These are phyloP conservation scores for Conus ventricosus DNA, from an alignment of 1,140 invertebrate genomes.

Conservation along the genomic window DNA sequence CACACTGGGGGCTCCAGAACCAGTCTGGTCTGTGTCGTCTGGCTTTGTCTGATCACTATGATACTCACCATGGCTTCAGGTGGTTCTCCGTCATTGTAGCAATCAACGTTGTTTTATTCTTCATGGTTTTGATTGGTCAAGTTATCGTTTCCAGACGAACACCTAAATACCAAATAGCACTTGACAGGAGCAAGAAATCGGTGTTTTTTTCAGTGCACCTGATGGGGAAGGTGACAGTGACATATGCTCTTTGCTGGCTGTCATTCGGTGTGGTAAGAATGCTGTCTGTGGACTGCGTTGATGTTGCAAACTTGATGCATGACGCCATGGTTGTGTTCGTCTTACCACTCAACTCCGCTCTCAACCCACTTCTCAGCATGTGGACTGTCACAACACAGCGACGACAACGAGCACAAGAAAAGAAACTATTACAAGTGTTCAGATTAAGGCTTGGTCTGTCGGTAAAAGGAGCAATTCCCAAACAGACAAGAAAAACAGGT, in stretches of 20 bases:
- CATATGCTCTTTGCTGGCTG: neutral
- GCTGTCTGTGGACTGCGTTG: neutral
- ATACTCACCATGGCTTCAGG: neutral
- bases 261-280: neutral
- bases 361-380: neutral
- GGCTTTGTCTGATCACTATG: neutral
- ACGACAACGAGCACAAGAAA: neutral
- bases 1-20: slow-evolving; percentile 47
- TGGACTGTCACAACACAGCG: neutral
- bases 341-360: neutral
- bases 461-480: too few relatives aligned
- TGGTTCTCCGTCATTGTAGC: neutral
- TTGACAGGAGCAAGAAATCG: neutral
- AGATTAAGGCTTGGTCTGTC: neutral
- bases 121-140: neutral
- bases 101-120: neutral
- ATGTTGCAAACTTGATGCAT: neutral
- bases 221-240: neutral
- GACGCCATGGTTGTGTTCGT: neutral
- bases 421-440: neutral
- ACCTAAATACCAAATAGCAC: neutral
- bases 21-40: slow-evolving; percentile 11
- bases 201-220: neutral
- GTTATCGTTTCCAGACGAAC: neutral
- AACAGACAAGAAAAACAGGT: too few relatives aligned